Percentiles rank a stretch among this genome's conserved stretches.
phyloP scores from a whole-genome alignment of 2,113 vertebrate species.

The Notechis scutatus region DNA sequence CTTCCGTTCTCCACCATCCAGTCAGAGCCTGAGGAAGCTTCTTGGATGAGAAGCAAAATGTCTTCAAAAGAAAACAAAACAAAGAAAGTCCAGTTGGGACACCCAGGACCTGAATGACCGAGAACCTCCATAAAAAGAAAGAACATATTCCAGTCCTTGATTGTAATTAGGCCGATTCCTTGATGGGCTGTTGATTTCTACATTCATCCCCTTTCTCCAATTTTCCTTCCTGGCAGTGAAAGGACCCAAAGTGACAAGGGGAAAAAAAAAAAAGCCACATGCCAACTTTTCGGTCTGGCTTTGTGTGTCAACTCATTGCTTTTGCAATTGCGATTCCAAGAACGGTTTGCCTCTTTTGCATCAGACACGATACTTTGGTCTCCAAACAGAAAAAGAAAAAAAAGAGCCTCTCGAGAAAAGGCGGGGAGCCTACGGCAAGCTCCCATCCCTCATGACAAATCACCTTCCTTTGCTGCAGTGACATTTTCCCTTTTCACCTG shows the following conservation, averaged over 20 bases:
- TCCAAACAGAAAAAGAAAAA: not conserved
- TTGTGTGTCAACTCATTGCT: too few relatives aligned
- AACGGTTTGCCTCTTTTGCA: not conserved
- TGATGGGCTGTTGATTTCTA: not conserved
- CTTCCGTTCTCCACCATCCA: too few relatives aligned
- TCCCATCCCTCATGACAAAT: not conserved
- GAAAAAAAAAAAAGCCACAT: not conserved
- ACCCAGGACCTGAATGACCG: too few relatives aligned
- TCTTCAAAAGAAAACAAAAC: too few relatives aligned
- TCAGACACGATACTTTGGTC: not conserved
- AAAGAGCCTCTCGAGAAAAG: not conserved
- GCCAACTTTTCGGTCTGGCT: not conserved
- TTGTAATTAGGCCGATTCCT: not conserved
- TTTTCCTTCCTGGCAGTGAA: not conserved
- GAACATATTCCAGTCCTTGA: not conserved
- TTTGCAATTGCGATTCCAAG: not conserved
- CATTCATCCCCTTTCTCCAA: not conserved
- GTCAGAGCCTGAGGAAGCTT: too few relatives aligned
- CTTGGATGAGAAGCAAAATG: too few relatives aligned
- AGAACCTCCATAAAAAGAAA: too few relatives aligned
- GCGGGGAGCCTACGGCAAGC: not conserved
- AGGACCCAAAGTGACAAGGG: too few relatives aligned
- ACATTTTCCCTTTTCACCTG: not conserved
- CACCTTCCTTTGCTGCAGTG: not conserved
- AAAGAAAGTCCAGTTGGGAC: too few relatives aligned